phyloP scores from a whole-genome alignment of 2,797 vertebrate genomes.

The Acestrorhynchus altus region DNA sequence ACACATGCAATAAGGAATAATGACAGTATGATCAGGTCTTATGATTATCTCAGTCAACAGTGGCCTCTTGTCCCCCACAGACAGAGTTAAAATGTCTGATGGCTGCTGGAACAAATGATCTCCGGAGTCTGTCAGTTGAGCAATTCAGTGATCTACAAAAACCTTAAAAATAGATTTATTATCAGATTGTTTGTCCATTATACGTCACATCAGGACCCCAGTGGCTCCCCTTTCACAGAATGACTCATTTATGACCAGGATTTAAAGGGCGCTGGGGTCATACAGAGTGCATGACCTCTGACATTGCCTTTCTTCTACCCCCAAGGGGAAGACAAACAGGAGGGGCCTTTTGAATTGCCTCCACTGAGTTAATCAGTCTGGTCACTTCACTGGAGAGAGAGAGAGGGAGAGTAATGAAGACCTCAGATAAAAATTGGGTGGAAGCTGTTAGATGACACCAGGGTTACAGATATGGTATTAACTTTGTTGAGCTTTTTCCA shows the following conservation, averaged over 20 bases:
- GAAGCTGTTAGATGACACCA: conserved; percentile 11
- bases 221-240: neutral
- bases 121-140: too few relatives aligned
- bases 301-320: conserved; percentile 37
- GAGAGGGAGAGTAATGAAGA: conserved; percentile 25
- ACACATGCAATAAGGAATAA: too few relatives aligned
- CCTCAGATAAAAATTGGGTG: conserved; percentile 2
- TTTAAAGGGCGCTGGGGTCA: conserved; percentile 30
- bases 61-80: too few relatives aligned
- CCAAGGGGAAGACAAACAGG: conserved; percentile 36
- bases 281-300: conserved; percentile 44
- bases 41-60: too few relatives aligned
- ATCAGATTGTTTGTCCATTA: too few relatives aligned
- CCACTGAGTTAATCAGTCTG: conserved; percentile 34
- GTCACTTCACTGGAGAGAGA: conserved; percentile 19
- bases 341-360: conserved; percentile 32
- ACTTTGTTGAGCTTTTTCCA: too few relatives aligned
- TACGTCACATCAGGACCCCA: too few relatives aligned
- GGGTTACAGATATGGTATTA: neutral
- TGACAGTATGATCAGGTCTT: too few relatives aligned
- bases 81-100: too few relatives aligned
- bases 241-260: conserved; percentile 33
- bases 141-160: too few relatives aligned
- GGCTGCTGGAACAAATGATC: too few relatives aligned
- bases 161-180: too few relatives aligned